A percentile compares a stretch with the other conserved stretches of the same genome.
Evolutionary conservation across 2,113 vertebrate genomes (phyloP).

Genomic region (Rynchops niger): DNA sequence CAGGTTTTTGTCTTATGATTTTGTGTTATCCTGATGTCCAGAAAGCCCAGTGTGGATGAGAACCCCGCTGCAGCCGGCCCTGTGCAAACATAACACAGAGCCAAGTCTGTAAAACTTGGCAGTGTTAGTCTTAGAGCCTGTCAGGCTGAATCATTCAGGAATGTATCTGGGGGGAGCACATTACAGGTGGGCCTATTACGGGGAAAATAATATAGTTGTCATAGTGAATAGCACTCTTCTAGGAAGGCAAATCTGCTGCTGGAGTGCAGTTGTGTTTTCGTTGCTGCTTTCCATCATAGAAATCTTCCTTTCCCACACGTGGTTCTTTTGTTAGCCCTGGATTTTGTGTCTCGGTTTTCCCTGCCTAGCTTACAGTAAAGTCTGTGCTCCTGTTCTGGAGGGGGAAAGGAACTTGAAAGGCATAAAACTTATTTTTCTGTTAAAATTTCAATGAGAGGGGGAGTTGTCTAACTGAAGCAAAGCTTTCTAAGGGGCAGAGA

Average conservation of each 20-base stretch:
- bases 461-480: background rate
- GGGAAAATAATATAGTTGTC: background rate
- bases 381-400: background rate
- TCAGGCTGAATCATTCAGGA: background rate
- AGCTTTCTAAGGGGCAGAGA: background rate
- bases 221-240: background rate
- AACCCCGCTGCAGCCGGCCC: background rate
- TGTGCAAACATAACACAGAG: background rate
- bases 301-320: background rate
- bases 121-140: background rate
- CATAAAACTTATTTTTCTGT: background rate
- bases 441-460: background rate
- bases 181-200: background rate
- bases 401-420: background rate
- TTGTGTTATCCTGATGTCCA: background rate
- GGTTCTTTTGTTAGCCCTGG: background rate
- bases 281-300: background rate
- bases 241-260: background rate
- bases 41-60: rapidly evolving
- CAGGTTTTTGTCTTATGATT: background rate
- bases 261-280: background rate
- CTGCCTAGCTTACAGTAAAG: background rate
- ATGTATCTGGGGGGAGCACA: background rate
- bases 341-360: background rate
- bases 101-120: background rate